A percentile compares a stretch with the other conserved stretches of the same genome.
Conservation (phyloP, 2,113 vertebrate genomes). For the Peromyscus californicus region DNA sequence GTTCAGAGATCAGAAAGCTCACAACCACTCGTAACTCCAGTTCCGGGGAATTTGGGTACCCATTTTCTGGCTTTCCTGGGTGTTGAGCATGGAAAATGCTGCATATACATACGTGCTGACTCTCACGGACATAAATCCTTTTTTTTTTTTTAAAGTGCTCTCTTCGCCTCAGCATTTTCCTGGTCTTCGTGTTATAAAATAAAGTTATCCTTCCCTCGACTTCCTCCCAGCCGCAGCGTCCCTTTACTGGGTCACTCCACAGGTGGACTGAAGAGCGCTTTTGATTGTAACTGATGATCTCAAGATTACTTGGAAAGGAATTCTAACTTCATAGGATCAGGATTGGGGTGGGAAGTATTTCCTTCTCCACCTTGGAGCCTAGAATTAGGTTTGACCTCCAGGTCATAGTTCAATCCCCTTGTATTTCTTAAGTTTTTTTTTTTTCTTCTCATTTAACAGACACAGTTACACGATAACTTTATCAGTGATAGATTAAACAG, state of each 20-base stretch:
- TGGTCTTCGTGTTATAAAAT: neutral
- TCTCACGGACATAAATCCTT: neutral
- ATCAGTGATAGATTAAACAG: constrained; percentile 58
- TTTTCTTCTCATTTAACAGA: constrained; percentile 70
- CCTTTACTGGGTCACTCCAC: neutral
- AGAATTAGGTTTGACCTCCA: constrained; percentile 31
- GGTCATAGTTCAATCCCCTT: constrained; percentile 35
- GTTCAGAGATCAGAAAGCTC: neutral
- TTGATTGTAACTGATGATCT: neutral
- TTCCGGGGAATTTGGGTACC: neutral
- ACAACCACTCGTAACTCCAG: no score
- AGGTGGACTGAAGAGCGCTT: neutral
- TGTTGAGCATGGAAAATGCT: neutral
- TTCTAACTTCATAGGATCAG: neutral
- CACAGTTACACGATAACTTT: constrained; percentile 65
- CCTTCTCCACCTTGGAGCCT: neutral
- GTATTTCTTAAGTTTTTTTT: constrained; percentile 57
- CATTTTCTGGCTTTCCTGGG: neutral
- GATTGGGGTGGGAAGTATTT: constrained; percentile 25
- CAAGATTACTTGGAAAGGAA: neutral
- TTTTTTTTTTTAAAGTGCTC: neutral
- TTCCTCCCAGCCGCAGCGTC: neutral
- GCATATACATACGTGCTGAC: neutral
- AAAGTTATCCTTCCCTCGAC: neutral
- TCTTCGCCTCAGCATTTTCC: neutral